Evolutionary conservation across 2,888 invertebrate genomes (phyloP).

Genomic region (Mesoligia furuncula): DNA sequence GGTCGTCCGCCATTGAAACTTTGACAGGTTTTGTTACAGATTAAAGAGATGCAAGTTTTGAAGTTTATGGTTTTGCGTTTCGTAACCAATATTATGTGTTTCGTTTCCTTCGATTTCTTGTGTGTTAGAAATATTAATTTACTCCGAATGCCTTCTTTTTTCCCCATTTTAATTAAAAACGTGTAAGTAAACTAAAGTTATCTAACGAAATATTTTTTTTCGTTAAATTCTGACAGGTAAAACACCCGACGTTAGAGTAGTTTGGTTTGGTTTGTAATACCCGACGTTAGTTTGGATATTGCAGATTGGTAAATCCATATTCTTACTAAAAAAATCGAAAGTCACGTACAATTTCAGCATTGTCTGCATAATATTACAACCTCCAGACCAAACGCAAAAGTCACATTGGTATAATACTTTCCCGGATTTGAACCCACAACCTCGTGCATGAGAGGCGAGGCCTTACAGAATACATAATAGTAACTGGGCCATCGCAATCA

Average conservation of each 20-base stretch:
- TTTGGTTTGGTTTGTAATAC: too few species aligned
- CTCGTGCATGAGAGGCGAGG: neutral
- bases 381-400: neutral
- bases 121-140: neutral
- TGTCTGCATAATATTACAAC: neutral
- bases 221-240: neutral
- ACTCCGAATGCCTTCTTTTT: neutral
- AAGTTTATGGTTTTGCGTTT: slow-evolving; percentile 59
- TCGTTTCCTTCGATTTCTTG: neutral
- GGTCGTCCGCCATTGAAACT: slow-evolving; percentile 72
- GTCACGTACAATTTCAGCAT: neutral
- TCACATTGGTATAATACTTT: neutral
- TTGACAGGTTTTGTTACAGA: slow-evolving; percentile 65
- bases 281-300: neutral
- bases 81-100: slow-evolving; percentile 25
- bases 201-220: accelerated
- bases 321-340: too few species aligned
- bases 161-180: neutral
- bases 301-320: neutral
- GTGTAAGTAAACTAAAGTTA: neutral
- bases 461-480: neutral
- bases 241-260: too few species aligned
- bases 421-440: neutral
- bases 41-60: slow-evolving; percentile 30
- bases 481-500: neutral